Conservation (phyloP, 2,888 invertebrate species). For the Erynnis tages region DNA sequence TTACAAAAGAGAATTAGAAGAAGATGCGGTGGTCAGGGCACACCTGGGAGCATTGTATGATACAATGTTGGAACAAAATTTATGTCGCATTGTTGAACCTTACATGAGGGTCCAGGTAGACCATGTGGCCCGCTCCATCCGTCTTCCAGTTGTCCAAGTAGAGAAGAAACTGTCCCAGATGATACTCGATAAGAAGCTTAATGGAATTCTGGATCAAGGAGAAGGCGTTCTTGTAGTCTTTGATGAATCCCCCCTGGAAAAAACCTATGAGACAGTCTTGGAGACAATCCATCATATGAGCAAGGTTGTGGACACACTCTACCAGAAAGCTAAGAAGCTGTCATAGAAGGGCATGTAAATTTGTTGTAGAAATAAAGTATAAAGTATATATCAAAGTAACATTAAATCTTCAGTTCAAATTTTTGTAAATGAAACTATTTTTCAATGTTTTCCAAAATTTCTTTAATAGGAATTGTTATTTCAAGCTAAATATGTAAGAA, state of each 20-base stretch:
- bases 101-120: conserved; percentile 98
- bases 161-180: conserved; percentile 99
- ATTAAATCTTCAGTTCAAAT: conserved; percentile 69
- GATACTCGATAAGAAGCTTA: conserved; percentile 99
- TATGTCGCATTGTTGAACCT: conserved; percentile 99
- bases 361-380: conserved; percentile 73
- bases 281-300: conserved; percentile 99
- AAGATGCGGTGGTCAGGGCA: conserved; percentile 98
- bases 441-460: conserved; percentile 52
- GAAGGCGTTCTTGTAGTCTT: conserved; percentile 98
- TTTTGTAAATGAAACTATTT: conserved; percentile 67
- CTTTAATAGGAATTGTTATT: conserved; percentile 44
- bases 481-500: conserved; percentile 25
- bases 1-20: conserved; percentile 93
- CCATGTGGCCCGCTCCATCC: conserved; percentile 95
- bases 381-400: conserved; percentile 73
- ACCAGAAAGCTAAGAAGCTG: conserved; percentile 99
- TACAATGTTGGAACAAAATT: conserved; percentile 99
- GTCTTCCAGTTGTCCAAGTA: conserved; percentile 93
- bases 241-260: conserved; percentile 96
- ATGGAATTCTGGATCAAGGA: conserved; percentile 98
- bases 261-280: conserved; percentile 98
- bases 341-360: conserved; percentile 83
- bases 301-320: conserved; percentile 99
- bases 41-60: conserved; percentile 98